Percentiles rank a stretch among this genome's conserved stretches.
These are phyloP conservation scores for Troides aeacus DNA, from an alignment of 2,888 invertebrate genomes.

Conservation along the genomic window DNA sequence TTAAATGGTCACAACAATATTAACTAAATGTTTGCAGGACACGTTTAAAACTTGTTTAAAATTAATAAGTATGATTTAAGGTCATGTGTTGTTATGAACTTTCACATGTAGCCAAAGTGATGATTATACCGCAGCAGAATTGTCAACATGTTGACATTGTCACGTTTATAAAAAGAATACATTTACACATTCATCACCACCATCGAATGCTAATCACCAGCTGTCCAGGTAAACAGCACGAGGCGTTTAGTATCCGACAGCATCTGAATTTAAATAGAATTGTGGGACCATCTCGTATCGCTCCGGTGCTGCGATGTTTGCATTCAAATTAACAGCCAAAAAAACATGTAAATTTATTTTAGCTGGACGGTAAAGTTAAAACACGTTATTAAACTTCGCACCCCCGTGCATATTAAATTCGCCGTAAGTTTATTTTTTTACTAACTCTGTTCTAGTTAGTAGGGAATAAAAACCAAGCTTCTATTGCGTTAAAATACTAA, in stretches of 20 bases:
- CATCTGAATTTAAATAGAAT: conserved; percentile 11
- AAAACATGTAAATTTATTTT: conserved; percentile 23
- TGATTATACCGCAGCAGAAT: too few relatives aligned
- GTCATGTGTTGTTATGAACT: too few relatives aligned
- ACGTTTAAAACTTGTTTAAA: too few relatives aligned
- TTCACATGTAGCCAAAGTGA: too few relatives aligned
- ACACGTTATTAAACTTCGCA: conserved; percentile 20
- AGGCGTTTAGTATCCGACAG: not conserved
- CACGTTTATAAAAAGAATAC: too few relatives aligned
- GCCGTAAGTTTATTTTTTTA: not conserved
- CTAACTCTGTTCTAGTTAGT: not conserved
- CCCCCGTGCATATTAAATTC: conserved; percentile 9
- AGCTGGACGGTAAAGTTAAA: conserved; percentile 3
- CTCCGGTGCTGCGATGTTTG: conserved; percentile 15
- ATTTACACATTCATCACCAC: not conserved
- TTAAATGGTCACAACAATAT: too few relatives aligned
- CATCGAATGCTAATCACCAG: conserved; percentile 2
- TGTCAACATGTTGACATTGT: too few relatives aligned
- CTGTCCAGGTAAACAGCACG: conserved; percentile 4
- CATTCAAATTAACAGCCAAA: conserved; percentile 25
- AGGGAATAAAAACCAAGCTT: too few relatives aligned
- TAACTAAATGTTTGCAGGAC: too few relatives aligned
- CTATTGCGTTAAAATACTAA: too few relatives aligned
- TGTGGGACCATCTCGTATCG: conserved; percentile 6
- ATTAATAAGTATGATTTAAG: too few relatives aligned